These are phyloP conservation scores for Malacoctenus gilli DNA, from an alignment of 2,797 vertebrate species.

Conservation along the genomic window DNA sequence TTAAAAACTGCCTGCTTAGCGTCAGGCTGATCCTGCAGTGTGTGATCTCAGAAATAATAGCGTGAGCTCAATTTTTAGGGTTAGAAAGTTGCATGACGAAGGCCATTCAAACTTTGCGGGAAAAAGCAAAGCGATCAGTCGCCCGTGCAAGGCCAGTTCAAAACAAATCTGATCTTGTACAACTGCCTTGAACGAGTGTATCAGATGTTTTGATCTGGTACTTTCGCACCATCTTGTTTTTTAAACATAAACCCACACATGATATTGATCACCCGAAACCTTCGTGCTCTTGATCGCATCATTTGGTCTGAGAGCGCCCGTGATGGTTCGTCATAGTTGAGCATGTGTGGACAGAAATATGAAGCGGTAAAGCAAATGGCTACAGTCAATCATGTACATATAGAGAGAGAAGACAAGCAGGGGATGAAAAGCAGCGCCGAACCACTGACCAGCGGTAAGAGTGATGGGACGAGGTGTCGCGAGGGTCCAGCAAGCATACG, in stretches of 20 bases:
- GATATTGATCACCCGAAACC: not conserved
- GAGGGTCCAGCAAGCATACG: constrained; percentile 48
- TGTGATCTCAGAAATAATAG: too few species aligned
- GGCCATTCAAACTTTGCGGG: too few species aligned
- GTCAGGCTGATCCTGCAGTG: too few species aligned
- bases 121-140: too few species aligned
- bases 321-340: not conserved
- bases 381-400: constrained; percentile 2
- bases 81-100: too few species aligned
- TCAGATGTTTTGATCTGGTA: too few species aligned
- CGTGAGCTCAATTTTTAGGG: too few species aligned
- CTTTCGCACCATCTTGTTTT: too few species aligned
- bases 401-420: constrained; percentile 11
- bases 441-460: constrained; percentile 24
- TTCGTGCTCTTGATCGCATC: not conserved
- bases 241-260: not conserved
- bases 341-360: constrained; percentile 1
- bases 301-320: not conserved
- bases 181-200: too few species aligned
- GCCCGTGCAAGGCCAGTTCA: too few species aligned
- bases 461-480: constrained; percentile 34
- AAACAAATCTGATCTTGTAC: too few species aligned
- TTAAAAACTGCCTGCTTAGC: too few species aligned
- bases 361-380: not conserved
- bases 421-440: constrained; percentile 22